Evolutionary conservation across 2,888 invertebrate genomes (phyloP), one percentile per base, ranked within the genome.

Genomic region (Xestia ashworthii): DNA sequence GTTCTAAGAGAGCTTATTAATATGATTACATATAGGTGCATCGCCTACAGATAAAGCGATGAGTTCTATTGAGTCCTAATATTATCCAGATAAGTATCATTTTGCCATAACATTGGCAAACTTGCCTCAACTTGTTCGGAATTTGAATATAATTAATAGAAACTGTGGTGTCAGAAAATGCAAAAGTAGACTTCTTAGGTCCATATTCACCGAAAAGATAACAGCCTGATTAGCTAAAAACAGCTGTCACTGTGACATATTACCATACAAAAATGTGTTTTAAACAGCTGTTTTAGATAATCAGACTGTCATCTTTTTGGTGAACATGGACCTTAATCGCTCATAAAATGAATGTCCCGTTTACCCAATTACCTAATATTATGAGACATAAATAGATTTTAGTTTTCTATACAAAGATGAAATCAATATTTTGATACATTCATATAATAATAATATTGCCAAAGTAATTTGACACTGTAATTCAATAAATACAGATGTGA

Each of bases 1-100:
- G 50, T 53, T 66, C 44, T 8, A 84, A 76, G 80, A 85, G 82
- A 85, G 84, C 78, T 78, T 75, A 73, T 9, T 50, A 48, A 22
- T 72, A 60, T 46, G 67, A 53, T 32, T 68, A 67, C n/a, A 41
- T 64, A 46, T 25, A 41, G 25, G 65, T 48, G 41, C 44, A 70
- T 55, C 25, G 14, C 12, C 14, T 11, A 14, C 32, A 44, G 38
- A 73, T 16, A 8, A 62, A 79, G 41, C 19, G 14, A 50, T n/a
- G 22, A 48, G 0, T 50, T 72, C n/a, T 14, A 22, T 38, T 50
- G 0, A 53, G 41, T 48, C 32, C 55, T 74, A 67, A 48, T 3
- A 0, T 14, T 19, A 41, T 41, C 0, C 0, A 0, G 0, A 22
- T 53, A 64, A 62, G 32, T 44, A 16, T 5, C 48, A 64, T 32